Evolutionary conservation across 2,113 vertebrate species (phyloP), one percentile per base, ranked within the genome.

Genomic region (Mormoops blainvillei): DNA sequence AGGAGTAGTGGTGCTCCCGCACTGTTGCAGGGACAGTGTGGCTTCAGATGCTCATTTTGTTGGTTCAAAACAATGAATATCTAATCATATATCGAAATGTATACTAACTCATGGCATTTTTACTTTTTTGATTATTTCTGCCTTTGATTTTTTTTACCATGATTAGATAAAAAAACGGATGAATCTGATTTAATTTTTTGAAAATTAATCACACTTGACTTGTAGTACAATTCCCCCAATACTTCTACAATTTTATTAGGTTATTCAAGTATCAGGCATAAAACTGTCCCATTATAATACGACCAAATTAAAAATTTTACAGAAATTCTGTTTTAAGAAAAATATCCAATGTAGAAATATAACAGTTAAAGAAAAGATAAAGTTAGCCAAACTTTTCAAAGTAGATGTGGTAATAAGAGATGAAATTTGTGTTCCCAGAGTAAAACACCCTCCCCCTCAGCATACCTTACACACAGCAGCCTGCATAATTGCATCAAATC

Each of bases 401-500:
- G 54, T 9, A 91, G 33, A 65, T 68, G 88, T 83, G 10, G 36
- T 77, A 84, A 45, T 48, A 61, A 71, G 58, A 85, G 63, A 80
- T 91, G 20, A 65, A 58, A 67, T 84, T 73, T 20, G 15, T 54
- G 33, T 48, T 80, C 88, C 28, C 20, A 83, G 52, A 65, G 4
- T 48, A 9, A 73, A 76, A 63, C 9, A 15, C 31, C 3, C 10
- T 4, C 56, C 4, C 18, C 22, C 38, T 48, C 26, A 7, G 22
- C 73, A 97, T 98, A 99, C 99, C 99, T 99, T 99, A 96, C 99
- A 99, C 95, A 99, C 99, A 43, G 99, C 98, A 80, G 99, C 99
- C 98, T 99, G 99, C 99, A 99, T 99, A 94, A 99, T 98, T 86
- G 99, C 99, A 88, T 99, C 99, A 26, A 99, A 99, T 96, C 99